These are phyloP conservation scores for Muscicapa striata DNA, from an alignment of 2,797 vertebrate genomes.

Conservation along the genomic window DNA sequence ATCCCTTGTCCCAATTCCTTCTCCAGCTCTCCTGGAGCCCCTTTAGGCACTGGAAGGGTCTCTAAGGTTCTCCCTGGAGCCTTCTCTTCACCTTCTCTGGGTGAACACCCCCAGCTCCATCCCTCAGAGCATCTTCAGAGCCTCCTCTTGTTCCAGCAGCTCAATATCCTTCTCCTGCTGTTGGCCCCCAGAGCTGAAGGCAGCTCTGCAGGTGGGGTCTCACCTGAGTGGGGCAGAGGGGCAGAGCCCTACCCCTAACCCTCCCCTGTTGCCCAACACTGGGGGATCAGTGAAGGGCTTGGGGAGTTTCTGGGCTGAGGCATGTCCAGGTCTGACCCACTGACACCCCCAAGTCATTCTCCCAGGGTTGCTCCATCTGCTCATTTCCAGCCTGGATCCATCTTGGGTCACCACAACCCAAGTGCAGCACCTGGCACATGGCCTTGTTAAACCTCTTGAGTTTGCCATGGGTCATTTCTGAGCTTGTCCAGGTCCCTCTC, in stretches of 20 bases:
- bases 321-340: neutral
- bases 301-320: neutral
- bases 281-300: neutral
- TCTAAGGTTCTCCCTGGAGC: neutral
- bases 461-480: neutral
- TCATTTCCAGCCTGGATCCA: neutral
- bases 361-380: neutral
- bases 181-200: neutral
- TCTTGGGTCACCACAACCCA: neutral
- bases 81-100: neutral
- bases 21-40: neutral
- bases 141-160: neutral
- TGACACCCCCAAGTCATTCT: neutral
- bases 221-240: neutral
- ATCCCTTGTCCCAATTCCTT: neutral
- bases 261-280: neutral
- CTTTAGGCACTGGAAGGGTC: neutral
- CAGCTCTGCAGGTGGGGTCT: neutral
- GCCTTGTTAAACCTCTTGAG: neutral
- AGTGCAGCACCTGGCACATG: neutral
- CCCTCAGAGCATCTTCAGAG: neutral
- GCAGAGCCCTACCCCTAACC: neutral
- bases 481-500: neutral
- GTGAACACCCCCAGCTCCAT: neutral
- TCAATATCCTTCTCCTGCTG: neutral